phyloP scores from a whole-genome alignment of 2,797 vertebrate genomes.

The Falco novaeseelandiae region DNA sequence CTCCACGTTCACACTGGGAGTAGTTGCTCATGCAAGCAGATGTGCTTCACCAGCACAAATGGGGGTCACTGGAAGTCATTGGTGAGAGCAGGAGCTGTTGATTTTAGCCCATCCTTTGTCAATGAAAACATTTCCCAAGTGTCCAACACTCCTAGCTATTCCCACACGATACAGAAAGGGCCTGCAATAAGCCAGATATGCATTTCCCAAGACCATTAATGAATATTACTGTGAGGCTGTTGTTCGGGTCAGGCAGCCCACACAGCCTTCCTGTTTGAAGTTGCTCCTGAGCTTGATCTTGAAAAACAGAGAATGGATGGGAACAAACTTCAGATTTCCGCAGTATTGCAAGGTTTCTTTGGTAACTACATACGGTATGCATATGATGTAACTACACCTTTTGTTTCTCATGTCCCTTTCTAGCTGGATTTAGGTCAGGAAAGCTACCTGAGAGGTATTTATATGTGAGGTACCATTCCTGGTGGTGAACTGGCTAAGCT shows the following conservation, averaged over 20 bases:
- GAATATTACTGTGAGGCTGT: background rate
- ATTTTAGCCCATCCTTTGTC: background rate
- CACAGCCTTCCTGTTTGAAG: background rate
- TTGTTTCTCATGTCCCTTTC: background rate
- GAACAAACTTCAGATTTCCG: background rate
- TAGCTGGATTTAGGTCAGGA: background rate
- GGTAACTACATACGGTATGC: background rate
- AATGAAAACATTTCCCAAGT: background rate
- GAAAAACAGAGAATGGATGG: background rate
- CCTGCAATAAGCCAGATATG: background rate
- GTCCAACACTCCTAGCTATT: background rate
- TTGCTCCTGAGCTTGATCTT: background rate
- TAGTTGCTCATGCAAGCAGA: background rate
- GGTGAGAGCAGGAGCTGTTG: background rate
- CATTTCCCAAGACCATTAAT: background rate
- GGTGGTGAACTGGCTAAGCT: too few species aligned
- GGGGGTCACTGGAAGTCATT: background rate
- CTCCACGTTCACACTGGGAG: background rate
- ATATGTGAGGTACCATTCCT: background rate
- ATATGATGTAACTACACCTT: background rate
- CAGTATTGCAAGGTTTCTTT: background rate
- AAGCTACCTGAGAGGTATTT: background rate
- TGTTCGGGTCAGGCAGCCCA: background rate
- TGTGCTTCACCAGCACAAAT: background rate
- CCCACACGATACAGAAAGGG: background rate